Conservation (phyloP, 2,797 vertebrate species). For the Pagetopsis macropterus region DNA sequence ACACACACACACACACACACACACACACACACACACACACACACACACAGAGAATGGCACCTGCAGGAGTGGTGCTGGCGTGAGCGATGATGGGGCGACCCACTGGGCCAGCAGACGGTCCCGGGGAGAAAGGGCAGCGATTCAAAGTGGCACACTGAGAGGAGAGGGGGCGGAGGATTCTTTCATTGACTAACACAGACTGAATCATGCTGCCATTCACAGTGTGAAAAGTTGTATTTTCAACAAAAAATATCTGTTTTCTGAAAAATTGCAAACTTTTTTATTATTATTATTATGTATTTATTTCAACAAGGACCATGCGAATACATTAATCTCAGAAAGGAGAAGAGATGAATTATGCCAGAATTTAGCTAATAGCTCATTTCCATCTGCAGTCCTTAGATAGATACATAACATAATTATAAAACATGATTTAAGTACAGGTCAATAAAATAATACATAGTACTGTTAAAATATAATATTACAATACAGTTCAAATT, state of each 20-base stretch:
- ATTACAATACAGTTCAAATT: too few relatives aligned
- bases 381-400: too few relatives aligned
- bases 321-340: too few relatives aligned
- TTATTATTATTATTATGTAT: too few relatives aligned
- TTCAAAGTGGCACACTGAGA: slow-evolving; percentile 68
- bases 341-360: too few relatives aligned
- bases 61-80: slow-evolving; percentile 49
- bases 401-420: too few relatives aligned
- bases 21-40: not conserved
- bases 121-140: slow-evolving; percentile 58
- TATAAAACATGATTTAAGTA: too few relatives aligned
- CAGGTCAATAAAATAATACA: too few relatives aligned
- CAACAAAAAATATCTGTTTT: not conserved
- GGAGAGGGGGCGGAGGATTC: slow-evolving; percentile 35
- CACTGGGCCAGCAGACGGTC: slow-evolving; percentile 73
- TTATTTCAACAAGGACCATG: too few relatives aligned
- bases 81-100: slow-evolving; percentile 51
- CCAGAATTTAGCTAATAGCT: too few relatives aligned
- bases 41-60: slow-evolving; percentile 40
- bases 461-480: too few relatives aligned
- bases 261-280: not conserved
- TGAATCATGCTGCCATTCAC: not conserved
- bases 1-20: slow-evolving; percentile 10
- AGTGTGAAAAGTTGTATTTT: not conserved
- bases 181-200: slow-evolving; percentile 8